Percentiles rank a stretch among this genome's conserved stretches.
Evolutionary conservation across 2,888 invertebrate species (phyloP).

Genomic region (Rhingia rostrata): DNA sequence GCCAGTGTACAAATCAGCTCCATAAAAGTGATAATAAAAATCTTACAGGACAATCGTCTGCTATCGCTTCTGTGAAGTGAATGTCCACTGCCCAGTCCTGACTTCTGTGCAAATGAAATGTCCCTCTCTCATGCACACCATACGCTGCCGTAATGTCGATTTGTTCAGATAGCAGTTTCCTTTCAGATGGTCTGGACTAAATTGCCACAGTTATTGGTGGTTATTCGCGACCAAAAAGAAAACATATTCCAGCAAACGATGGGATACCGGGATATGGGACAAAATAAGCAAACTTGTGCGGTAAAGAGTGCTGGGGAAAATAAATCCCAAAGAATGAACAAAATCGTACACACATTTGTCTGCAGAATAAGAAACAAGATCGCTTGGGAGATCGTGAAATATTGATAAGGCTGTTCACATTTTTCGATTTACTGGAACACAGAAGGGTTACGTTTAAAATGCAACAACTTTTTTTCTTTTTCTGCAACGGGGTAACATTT

Average conservation of each 20-base stretch:
- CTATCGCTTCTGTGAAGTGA: slow-evolving; percentile 49
- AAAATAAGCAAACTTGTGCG: neutral
- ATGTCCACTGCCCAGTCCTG: neutral
- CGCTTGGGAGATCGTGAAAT: slow-evolving; percentile 62
- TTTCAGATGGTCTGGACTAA: slow-evolving; percentile 38
- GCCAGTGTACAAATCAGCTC: slow-evolving; percentile 49
- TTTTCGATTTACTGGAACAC: neutral
- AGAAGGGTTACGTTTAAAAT: neutral
- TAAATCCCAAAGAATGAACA: slow-evolving; percentile 22
- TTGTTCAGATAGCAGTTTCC: slow-evolving; percentile 50
- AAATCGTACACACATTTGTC: slow-evolving; percentile 55
- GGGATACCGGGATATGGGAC: slow-evolving; percentile 31
- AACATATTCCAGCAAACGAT: slow-evolving; percentile 5
- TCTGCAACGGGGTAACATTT: too few relatives aligned
- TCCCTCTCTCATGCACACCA: slow-evolving; percentile 9
- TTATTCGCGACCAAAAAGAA: slow-evolving; percentile 40
- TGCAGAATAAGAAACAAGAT: slow-evolving; percentile 65
- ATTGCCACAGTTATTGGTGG: slow-evolving; percentile 50
- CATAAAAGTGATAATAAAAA: slow-evolving; percentile 62
- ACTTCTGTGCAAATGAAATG: slow-evolving; percentile 19
- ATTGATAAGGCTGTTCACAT: slow-evolving; percentile 39
- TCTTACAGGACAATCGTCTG: slow-evolving; percentile 53
- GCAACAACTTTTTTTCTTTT: too few relatives aligned
- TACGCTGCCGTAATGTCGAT: slow-evolving; percentile 44
- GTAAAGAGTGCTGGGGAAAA: slow-evolving; percentile 20